Conservation (phyloP, 2,113 vertebrate species). For the Todiramphus saurophagus region DNA sequence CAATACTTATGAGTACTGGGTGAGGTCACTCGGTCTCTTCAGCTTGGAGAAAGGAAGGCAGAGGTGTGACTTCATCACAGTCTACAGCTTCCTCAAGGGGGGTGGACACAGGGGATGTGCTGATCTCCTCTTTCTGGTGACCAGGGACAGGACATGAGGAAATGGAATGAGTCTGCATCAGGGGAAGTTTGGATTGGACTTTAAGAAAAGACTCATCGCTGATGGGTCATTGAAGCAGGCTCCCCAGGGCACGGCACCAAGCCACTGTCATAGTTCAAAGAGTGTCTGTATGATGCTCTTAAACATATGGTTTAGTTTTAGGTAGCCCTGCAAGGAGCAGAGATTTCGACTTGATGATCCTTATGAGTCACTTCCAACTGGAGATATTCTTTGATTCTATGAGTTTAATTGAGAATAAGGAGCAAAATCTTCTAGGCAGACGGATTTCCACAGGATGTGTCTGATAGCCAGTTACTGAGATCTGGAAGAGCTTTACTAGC, state of each 20-base stretch:
- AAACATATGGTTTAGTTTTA: neutral
- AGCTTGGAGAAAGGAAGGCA: neutral
- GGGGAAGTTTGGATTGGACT: neutral
- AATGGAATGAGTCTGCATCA: neutral
- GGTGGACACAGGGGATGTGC: accelerated
- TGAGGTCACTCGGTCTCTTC: neutral
- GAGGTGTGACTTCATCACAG: neutral
- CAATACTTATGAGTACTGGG: neutral
- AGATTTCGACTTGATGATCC: neutral
- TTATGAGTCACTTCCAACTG: neutral
- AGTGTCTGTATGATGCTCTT: neutral
- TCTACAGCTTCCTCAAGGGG: neutral
- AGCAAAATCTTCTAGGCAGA: neutral
- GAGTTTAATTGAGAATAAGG: neutral
- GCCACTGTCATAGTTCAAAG: neutral
- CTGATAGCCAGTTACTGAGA: neutral
- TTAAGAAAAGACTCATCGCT: neutral
- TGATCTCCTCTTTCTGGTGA: neutral
- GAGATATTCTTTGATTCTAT: neutral
- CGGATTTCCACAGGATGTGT: neutral
- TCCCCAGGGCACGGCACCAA: neutral
- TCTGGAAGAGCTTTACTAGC: neutral
- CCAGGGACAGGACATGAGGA: neutral
- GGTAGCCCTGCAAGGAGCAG: neutral
- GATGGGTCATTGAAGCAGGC: neutral